Evolutionary conservation across 2,888 invertebrate genomes (phyloP).

Genomic region (Lomographa bimaculata): DNA sequence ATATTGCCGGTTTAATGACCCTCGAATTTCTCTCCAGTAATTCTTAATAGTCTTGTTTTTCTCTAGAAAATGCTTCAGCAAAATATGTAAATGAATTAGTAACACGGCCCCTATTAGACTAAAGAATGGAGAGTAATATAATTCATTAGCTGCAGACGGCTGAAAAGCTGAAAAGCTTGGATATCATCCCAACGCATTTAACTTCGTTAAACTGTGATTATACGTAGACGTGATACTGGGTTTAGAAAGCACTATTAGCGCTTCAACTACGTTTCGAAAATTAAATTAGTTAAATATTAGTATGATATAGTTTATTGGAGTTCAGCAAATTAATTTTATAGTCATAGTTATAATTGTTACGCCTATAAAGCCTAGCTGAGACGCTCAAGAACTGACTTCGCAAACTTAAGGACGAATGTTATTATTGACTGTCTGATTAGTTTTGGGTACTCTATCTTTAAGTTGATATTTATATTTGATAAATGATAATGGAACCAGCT

Average conservation of each 20-base stretch:
- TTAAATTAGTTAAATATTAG: background rate
- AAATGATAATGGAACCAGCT: too few species aligned
- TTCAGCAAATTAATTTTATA: slow-evolving; percentile 1
- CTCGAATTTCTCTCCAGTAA: too few species aligned
- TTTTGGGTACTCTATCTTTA: too few species aligned
- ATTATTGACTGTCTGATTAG: background rate
- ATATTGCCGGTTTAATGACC: too few species aligned
- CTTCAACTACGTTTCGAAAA: slow-evolving; percentile 3
- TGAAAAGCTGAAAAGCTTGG: background rate
- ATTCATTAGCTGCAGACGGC: background rate
- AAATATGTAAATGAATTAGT: slow-evolving; percentile 5
- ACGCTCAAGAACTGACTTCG: background rate
- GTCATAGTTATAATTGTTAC: slow-evolving; percentile 1
- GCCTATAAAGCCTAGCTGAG: background rate
- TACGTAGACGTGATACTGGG: slow-evolving; percentile 4
- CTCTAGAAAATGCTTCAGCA: slow-evolving; percentile 4
- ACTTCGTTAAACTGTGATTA: slow-evolving; percentile 5
- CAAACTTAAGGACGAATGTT: slow-evolving; percentile 2
- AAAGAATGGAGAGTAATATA: slow-evolving; percentile 1
- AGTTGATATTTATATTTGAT: too few species aligned
- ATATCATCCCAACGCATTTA: background rate
- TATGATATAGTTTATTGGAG: slow-evolving; percentile 3
- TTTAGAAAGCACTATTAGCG: background rate
- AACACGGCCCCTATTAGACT: slow-evolving; percentile 2
- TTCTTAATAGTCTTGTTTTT: slow-evolving; percentile 10